Percentiles rank a stretch among this genome's conserved stretches.
These are phyloP conservation scores for Pygocentrus nattereri DNA, from an alignment of 2,797 vertebrate genomes.

Conservation along the genomic window DNA sequence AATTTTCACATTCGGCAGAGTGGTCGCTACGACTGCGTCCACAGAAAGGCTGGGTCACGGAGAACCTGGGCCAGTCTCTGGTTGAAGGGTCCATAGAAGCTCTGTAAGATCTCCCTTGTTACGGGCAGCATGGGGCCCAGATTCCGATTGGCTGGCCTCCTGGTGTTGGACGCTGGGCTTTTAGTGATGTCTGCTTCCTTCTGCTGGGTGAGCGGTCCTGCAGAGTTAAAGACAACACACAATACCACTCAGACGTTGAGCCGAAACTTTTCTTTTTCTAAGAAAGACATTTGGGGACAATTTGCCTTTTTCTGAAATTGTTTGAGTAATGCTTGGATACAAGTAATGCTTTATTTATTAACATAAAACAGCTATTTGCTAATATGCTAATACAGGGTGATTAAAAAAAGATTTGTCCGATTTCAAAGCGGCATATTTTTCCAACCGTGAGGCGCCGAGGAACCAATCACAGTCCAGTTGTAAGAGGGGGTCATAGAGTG, in stretches of 20 bases:
- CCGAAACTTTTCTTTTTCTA: neutral
- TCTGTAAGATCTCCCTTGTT: slow-evolving; percentile 84
- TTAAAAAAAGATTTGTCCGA: no score
- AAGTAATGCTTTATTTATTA: no score
- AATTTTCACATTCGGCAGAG: neutral
- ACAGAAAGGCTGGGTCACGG: slow-evolving; percentile 84
- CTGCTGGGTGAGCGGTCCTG: slow-evolving; percentile 85
- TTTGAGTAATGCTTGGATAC: no score
- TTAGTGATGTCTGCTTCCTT: slow-evolving; percentile 85
- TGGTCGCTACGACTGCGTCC: slow-evolving; percentile 69
- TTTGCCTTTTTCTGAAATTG: no score
- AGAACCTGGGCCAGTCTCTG: slow-evolving; percentile 85
- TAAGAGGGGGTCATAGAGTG: no score
- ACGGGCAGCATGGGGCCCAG: slow-evolving; percentile 91
- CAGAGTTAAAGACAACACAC: neutral
- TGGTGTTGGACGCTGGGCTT: slow-evolving; percentile 86
- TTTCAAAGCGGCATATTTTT: no score
- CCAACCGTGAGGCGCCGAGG: no score
- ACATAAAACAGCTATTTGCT: no score
- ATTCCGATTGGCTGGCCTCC: slow-evolving; percentile 85
- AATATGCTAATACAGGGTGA: no score
- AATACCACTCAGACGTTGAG: neutral
- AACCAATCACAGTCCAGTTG: no score
- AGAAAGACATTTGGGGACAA: no score
- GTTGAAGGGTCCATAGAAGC: slow-evolving; percentile 92